phyloP scores from a whole-genome alignment of 2,888 invertebrate genomes.

The Auanema sp. region DNA sequence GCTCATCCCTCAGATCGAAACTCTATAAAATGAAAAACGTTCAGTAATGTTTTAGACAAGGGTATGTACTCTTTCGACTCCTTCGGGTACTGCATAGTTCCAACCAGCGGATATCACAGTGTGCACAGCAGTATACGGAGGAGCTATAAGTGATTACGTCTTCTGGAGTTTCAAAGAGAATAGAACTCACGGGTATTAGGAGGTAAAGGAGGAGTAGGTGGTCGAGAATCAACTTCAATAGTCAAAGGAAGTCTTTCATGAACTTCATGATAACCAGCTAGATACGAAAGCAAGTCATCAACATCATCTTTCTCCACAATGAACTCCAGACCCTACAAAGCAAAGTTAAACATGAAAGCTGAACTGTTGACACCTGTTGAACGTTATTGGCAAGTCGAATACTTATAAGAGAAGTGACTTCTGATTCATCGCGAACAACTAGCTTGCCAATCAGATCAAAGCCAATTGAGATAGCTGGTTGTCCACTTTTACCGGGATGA shows the following conservation, averaged over 20 bases:
- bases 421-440: conserved; percentile 39
- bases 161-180: neutral
- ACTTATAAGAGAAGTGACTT: conserved; percentile 40
- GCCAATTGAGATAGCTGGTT: conserved; percentile 51
- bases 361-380: conserved; percentile 30
- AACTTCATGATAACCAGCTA: conserved; percentile 50
- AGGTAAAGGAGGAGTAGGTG: conserved; percentile 26
- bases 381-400: conserved; percentile 48
- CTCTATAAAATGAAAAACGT: conserved; percentile 6
- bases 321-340: conserved; percentile 56
- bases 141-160: conserved; percentile 33
- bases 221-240: conserved; percentile 29
- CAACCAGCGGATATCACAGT: conserved; percentile 56
- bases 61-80: conserved; percentile 24
- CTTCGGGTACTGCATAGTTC: conserved; percentile 45
- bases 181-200: conserved; percentile 22
- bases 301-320: conserved; percentile 66
- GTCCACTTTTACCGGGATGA: conserved; percentile 47
- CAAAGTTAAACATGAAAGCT: neutral
- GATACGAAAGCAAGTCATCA: conserved; percentile 65
- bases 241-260: conserved; percentile 26
- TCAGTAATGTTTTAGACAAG: neutral
- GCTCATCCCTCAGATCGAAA: conserved; percentile 63
- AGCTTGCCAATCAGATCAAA: conserved; percentile 47
- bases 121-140: conserved; percentile 54